Conservation (phyloP, 37 sponge, comb jelly and placozoan genomes). For the Bolinopsis microptera region DNA sequence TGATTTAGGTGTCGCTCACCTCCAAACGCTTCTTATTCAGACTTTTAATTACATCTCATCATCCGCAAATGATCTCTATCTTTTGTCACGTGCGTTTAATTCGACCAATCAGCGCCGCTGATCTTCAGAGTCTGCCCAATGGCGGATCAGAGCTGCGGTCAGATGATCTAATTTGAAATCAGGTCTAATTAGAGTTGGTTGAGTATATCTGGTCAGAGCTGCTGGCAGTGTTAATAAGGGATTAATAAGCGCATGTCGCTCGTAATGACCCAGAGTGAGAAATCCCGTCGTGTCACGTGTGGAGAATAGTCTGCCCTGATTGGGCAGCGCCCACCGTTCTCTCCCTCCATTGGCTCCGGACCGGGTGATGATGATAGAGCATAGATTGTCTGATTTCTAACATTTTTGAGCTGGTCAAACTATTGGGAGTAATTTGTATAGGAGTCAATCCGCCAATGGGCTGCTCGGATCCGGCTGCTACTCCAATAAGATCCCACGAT, state of each 20-base stretch:
- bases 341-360: background rate
- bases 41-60: background rate
- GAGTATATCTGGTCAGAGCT: conserved; percentile 19
- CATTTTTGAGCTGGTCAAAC: conserved; percentile 64
- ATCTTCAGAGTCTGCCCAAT: background rate
- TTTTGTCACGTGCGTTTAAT: background rate
- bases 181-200: conserved; percentile 17
- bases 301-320: background rate
- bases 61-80: background rate
- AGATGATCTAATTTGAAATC: conserved; percentile 62
- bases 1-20: background rate
- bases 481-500: background rate
- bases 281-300: background rate
- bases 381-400: conserved; percentile 55
- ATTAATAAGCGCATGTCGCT: conserved; percentile 61
- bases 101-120: background rate
- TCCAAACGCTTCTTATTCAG: background rate
- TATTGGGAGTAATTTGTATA: conserved; percentile 16
- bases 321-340: conserved; percentile 6
- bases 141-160: background rate
- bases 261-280: conserved; percentile 27
- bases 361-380: conserved; percentile 31
- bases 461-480: background rate
- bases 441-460: conserved; percentile 37
- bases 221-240: conserved; percentile 59